Evolutionary conservation across 2,888 invertebrate genomes (phyloP), one percentile per base, ranked within the genome.

Genomic region (Limnephilus auricula): DNA sequence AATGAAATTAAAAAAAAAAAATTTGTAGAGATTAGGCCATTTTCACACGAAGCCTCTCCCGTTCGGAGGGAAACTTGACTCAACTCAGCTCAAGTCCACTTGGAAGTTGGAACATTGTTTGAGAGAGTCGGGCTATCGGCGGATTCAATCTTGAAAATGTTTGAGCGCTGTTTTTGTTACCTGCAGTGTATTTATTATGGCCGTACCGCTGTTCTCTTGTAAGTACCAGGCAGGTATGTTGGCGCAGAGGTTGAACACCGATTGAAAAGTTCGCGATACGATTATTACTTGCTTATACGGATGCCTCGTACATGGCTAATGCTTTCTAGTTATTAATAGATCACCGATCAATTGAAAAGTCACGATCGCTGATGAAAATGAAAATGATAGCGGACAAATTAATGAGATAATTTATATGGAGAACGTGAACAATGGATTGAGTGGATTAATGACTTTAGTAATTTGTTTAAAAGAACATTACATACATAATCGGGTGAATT

Each of bases 121-220:
- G 86, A 89, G 89, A 89, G 89, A 90, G 79, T 79, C 79, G 84
- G 84, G 86, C 89, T 92, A 92, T 92, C 92, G 50, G 90, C 87
- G 83, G 85, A 91, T 91, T 91, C 86, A 89, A 92, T 92, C 92
- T 92, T 80, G 91, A 86, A 91, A 89, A 91, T 92, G 92, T 92
- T 91, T 92, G 92, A 91, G 85, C 91, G 90, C 90, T 91, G 92
- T 92, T 92, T 92, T 91, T 92, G 91, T 91, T 91, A 87, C 88
- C 90, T 87, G 91, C 85, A 50, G 83, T 82, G 91, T 91, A 91
- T 92, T 92, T 92, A 91, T 91, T 83, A 89, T 84, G 80, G 90
- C 90, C 79, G 90, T 80, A 91, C 82, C 90, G 87, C 91, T 91
- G 91, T 91, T 84, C 82, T 37, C 89, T 88, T 86, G 91, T 91